Percentiles rank a stretch among this genome's conserved stretches.
Conservation (phyloP, 2,888 invertebrate species). For the Lepidochitona cinerea region DNA sequence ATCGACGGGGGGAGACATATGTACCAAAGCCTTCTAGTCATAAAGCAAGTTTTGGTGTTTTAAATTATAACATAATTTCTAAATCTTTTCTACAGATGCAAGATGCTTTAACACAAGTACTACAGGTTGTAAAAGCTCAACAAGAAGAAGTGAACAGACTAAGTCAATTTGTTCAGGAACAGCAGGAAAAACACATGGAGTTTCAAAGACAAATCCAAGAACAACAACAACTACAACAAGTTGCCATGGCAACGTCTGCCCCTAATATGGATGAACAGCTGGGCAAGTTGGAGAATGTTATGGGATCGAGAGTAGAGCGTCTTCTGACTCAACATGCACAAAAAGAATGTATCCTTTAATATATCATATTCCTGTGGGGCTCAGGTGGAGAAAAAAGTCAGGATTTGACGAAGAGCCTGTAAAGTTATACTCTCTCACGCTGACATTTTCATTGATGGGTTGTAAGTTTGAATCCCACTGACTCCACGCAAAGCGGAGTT, state of each 20-base stretch:
- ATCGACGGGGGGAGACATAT: no score
- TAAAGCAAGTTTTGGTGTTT: no score
- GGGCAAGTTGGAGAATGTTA: conserved; percentile 58
- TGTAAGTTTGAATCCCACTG: no score
- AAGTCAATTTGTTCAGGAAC: conserved; percentile 52
- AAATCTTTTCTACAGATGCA: conserved; percentile 55
- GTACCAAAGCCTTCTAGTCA: no score
- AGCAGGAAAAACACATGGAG: conserved; percentile 55
- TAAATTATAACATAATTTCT: no score
- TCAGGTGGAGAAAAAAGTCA: no score
- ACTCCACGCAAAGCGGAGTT: no score
- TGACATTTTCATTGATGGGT: no score
- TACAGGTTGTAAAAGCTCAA: conserved; percentile 52
- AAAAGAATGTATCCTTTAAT: conserved; percentile 64
- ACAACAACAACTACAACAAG: conserved; percentile 50
- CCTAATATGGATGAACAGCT: conserved; percentile 58
- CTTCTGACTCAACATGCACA: conserved; percentile 58
- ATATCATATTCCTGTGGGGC: no score
- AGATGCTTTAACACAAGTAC: conserved; percentile 44
- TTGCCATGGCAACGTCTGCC: conserved; percentile 41
- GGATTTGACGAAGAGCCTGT: no score
- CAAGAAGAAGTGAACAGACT: conserved; percentile 56
- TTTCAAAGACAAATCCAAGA: conserved; percentile 50
- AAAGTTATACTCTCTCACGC: no score
- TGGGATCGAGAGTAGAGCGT: conserved; percentile 57